phyloP scores from a whole-genome alignment of 2,888 invertebrate species.

The Crocallis elinguaria region DNA sequence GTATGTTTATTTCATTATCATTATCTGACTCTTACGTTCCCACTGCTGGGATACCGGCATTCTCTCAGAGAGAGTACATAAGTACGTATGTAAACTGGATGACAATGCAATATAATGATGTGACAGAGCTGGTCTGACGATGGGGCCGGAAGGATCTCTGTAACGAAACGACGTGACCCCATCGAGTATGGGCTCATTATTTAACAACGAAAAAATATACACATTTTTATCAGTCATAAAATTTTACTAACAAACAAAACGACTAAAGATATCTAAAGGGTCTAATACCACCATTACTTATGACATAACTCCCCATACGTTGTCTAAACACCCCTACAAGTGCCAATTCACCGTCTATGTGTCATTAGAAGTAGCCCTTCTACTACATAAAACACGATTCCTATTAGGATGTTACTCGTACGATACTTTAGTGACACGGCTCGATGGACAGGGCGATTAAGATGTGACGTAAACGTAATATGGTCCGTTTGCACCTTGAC shows the following conservation, averaged over 20 bases:
- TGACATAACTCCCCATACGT: constrained; percentile 2
- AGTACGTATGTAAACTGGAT: too few species aligned
- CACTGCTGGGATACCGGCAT: too few species aligned
- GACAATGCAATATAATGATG: too few species aligned
- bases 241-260: not conserved
- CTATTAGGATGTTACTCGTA: constrained; percentile 50
- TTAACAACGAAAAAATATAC: too few species aligned
- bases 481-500: not conserved
- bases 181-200: too few species aligned
- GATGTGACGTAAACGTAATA: constrained; percentile 1
- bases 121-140: too few species aligned
- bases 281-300: not conserved
- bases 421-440: constrained; percentile 49
- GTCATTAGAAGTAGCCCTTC: constrained; percentile 43
- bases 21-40: too few species aligned
- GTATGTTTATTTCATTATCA: too few species aligned
- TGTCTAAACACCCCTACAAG: constrained; percentile 14
- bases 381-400: constrained; percentile 47
- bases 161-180: too few species aligned
- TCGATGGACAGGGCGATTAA: constrained; percentile 11
- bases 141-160: too few species aligned
- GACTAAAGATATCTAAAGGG: not conserved
- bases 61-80: too few species aligned
- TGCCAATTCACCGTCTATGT: constrained; percentile 26
- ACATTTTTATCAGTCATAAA: too few species aligned